These are phyloP conservation scores for Cylindroiulus punctatus DNA, from an alignment of 2,888 invertebrate species.

Conservation along the genomic window DNA sequence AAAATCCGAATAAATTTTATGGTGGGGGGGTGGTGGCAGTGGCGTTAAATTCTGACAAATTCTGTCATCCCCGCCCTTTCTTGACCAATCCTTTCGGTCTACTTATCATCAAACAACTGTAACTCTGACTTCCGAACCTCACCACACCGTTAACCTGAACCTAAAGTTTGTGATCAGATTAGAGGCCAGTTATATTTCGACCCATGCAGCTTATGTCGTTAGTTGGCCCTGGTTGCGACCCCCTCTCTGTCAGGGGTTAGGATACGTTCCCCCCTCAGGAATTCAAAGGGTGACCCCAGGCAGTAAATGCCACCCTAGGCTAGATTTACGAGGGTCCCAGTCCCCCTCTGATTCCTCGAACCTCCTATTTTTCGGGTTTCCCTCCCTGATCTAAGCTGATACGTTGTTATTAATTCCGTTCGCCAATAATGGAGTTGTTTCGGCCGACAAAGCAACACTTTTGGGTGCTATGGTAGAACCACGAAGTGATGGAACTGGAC, in stretches of 20 bases:
- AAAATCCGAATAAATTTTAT: conserved; percentile 21
- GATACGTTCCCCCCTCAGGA: not conserved
- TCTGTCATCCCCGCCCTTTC: not conserved
- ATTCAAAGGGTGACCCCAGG: not conserved
- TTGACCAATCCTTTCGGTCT: not conserved
- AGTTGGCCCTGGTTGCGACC: not conserved
- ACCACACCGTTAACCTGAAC: not conserved
- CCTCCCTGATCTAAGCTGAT: conserved; percentile 10
- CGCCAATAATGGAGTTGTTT: not conserved
- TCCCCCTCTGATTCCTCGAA: not conserved
- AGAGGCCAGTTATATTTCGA: not conserved
- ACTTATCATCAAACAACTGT: not conserved
- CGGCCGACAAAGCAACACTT: too few relatives aligned
- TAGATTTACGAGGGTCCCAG: conserved; percentile 20
- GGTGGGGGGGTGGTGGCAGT: not conserved
- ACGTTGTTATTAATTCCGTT: not conserved
- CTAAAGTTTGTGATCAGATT: not conserved
- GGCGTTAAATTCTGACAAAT: not conserved
- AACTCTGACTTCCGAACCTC: not conserved
- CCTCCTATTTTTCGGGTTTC: not conserved
- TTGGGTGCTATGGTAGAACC: too few relatives aligned
- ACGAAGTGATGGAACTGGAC: too few relatives aligned
- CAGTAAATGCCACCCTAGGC: not conserved
- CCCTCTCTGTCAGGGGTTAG: not conserved
- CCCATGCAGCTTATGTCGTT: not conserved